Evolutionary conservation across 1,140 invertebrate species (phyloP), one percentile per base, ranked within the genome.

Genomic region (Reticulitermes speratus): DNA sequence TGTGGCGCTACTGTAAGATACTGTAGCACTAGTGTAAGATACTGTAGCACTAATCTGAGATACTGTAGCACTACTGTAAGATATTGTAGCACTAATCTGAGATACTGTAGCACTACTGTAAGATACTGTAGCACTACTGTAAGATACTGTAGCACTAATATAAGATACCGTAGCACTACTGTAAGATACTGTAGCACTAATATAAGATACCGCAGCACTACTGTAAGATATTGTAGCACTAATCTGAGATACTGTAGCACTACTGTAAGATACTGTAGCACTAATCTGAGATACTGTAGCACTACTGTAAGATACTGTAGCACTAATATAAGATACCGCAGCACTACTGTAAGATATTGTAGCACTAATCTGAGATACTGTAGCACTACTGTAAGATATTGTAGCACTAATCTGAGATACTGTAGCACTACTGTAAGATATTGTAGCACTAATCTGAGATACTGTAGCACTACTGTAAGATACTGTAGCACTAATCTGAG

Each of bases 271-370:
- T 75, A n/a, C 65, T 75, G 65, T 8, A 75, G 52, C 38, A 38
- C 38, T 38, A 38, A 2, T 38, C 2, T 38, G 5, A 38, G 38
- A 38, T 38, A 38, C 38, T 38, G 38, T 5, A 38, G 38, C 38
- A 38, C 38, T 38, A 38, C 38, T 38, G 38, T 38, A 38, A 38
- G 38, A 38, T 38, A 38, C 38, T 38, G 38, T 5, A 38, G 38
- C 38, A 38, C 38, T 38, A 86, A 44, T 86, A 81, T 82, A 81
- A 59, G 45, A 84, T 84, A 84, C 83, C 44, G 83, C 83, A 84
- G 5, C 83, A 84, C 14, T 59, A 38, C 38, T 38, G 38, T 38
- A 38, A 38, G 38, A 38, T 38, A 38, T 5, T 38, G 38, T 6
- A 59, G 21, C 14, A 59, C 55, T 59, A 59, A 2, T 59, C 3